phyloP scores from a whole-genome alignment of 2,113 vertebrate genomes.

The Pelobates fuscus region DNA sequence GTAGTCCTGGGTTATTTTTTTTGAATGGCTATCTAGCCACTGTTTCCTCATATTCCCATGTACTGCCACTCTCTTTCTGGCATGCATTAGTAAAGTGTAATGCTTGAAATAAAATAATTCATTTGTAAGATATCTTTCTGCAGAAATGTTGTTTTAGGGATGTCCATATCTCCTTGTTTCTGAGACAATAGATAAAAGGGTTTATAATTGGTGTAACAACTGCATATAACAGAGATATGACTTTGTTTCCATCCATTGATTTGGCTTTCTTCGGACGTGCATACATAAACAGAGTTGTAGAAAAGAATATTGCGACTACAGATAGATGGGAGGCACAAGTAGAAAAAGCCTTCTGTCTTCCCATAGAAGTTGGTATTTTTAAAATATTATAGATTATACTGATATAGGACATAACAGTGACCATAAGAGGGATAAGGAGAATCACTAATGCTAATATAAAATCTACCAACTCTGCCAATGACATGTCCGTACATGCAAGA shows the following conservation, averaged over 20 bases:
- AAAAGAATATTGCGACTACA: conserved; percentile 57
- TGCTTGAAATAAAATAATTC: neutral
- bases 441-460: conserved; percentile 58
- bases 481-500: conserved; percentile 56
- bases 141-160: conserved; percentile 13
- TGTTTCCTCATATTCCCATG: too few species aligned
- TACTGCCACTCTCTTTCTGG: too few species aligned
- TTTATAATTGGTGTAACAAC: conserved; percentile 57
- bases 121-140: neutral
- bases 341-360: conserved; percentile 59
- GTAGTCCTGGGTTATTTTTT: too few species aligned
- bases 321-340: conserved; percentile 56
- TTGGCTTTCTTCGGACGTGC: conserved; percentile 53
- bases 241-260: conserved; percentile 54
- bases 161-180: conserved; percentile 54
- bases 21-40: too few species aligned
- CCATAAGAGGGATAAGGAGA: conserved; percentile 55
- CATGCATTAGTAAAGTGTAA: neutral
- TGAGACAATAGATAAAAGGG: conserved; percentile 57
- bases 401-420: conserved; percentile 52
- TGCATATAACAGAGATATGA: conserved; percentile 56
- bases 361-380: conserved; percentile 21
- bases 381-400: conserved; percentile 52
- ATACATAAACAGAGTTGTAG: conserved; percentile 57
- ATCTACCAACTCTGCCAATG: conserved; percentile 54